These are phyloP conservation scores for Acleris laterana DNA, from an alignment of 2,888 invertebrate genomes.

Conservation along the genomic window DNA sequence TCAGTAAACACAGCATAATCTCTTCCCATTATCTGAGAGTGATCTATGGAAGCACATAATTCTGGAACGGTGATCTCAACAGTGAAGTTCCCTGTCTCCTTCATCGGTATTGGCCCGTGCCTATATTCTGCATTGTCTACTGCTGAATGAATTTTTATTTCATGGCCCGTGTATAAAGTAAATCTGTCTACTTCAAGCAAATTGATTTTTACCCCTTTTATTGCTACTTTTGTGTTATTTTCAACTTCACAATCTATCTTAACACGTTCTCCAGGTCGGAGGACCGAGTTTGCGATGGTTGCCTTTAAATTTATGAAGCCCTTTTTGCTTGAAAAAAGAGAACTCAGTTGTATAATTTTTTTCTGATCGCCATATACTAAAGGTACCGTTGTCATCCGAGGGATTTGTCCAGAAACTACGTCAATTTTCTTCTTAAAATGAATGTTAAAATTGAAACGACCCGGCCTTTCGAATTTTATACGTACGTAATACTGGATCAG, in stretches of 20 bases:
- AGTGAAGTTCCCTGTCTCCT: constrained; percentile 5
- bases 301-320: too few relatives aligned
- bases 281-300: not conserved
- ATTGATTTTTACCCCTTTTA: constrained; percentile 10
- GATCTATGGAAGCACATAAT: constrained; percentile 22
- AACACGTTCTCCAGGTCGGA: constrained; percentile 13
- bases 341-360: too few relatives aligned
- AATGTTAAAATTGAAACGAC: constrained; percentile 5
- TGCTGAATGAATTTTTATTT: too few relatives aligned
- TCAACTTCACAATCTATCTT: constrained; percentile 17
- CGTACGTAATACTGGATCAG: constrained; percentile 9
- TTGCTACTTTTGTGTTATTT: constrained; percentile 14
- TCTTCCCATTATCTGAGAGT: constrained; percentile 17
- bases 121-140: too few relatives aligned
- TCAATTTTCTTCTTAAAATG: constrained; percentile 18
- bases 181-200: constrained; percentile 22
- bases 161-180: constrained; percentile 6
- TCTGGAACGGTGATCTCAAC: constrained; percentile 12
- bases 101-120: not conserved
- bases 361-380: constrained; percentile 20
- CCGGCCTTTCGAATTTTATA: constrained; percentile 19
- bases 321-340: too few relatives aligned
- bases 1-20: constrained; percentile 15
- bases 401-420: constrained; percentile 17
- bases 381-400: constrained; percentile 13